Conservation (phyloP, 2,888 invertebrate genomes). For the Nipponacmea schrenckii region DNA sequence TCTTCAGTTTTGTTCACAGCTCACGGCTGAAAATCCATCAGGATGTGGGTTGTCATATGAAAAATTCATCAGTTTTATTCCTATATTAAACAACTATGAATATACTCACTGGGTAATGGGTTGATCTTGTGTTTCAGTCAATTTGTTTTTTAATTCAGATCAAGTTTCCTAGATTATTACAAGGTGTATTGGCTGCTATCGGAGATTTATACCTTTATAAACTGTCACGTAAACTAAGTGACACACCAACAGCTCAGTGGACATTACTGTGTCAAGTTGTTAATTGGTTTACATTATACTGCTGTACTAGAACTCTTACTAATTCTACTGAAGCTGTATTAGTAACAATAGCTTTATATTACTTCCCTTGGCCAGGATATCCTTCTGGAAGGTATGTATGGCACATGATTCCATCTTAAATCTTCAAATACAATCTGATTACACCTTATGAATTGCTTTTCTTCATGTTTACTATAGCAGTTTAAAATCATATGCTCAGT, state of each 20-base stretch:
- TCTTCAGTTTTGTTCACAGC: too few species aligned
- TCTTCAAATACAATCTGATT: conserved; percentile 15
- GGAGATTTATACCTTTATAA: conserved; percentile 80
- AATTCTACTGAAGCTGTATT: conserved; percentile 88
- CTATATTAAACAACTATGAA: too few species aligned
- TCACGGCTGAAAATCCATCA: too few species aligned
- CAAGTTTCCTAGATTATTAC: conserved; percentile 81
- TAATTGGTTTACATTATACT: conserved; percentile 94
- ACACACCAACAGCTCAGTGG: conserved; percentile 73
- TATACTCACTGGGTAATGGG: too few species aligned
- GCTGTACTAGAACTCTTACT: conserved; percentile 85
- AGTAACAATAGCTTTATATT: conserved; percentile 82
- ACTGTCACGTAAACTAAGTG: conserved; percentile 69
- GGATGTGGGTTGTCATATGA: too few species aligned
- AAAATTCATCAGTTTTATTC: too few species aligned
- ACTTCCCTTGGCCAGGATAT: conserved; percentile 69
- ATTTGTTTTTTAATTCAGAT: conserved; percentile 71
- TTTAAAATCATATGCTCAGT: too few species aligned
- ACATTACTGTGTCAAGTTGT: conserved; percentile 79
- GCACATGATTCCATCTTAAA: too few species aligned
- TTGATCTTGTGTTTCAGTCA: neutral
- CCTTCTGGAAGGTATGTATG: neutral
- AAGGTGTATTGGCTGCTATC: conserved; percentile 80
- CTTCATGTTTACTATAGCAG: too few species aligned
- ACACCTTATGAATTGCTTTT: neutral